Base-by-base conservation (phyloP, 1,140 invertebrate genomes). In the Ruditapes philippinarum region DNA sequence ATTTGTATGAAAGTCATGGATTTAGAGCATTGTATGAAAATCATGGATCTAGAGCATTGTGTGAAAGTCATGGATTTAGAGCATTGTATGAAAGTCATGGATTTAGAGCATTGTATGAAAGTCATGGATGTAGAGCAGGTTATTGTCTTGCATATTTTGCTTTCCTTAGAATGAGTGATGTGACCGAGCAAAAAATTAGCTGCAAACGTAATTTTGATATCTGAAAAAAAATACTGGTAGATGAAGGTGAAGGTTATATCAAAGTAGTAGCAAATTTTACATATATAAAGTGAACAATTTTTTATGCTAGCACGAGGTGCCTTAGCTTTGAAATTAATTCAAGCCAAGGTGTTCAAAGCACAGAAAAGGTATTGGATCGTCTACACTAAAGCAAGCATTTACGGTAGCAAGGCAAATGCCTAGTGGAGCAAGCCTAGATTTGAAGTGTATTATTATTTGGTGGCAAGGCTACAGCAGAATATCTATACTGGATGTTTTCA, bases 101-200 rank as follows among this genome's bases (percentile, higher is more conserved):
- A n/a, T n/a, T n/a, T n/a, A n/a, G n/a, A n/a, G n/a, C n/a, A n/a
- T n/a, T n/a, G n/a, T n/a, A n/a, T n/a, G n/a, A n/a, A n/a, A n/a
- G n/a, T n/a, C n/a, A n/a, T n/a, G n/a, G n/a, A n/a, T n/a, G n/a
- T n/a, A n/a, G n/a, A n/a, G 68, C 90, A 38, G 87, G 42, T 40
- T 91, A 51, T 68, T 57, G 12, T 12, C 28, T 82, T 33, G 76
- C 90, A 25, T 91, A 81, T 78, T 86, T 82, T 76, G 90, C 51
- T 0, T 86, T 91, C 25, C 78, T 91, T 19, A 9, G 90, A 40
- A 68, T 91, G 0, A 80, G 81, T 12, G 90, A 91, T 25, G 22
- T 91, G 12, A 74, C 83, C 81, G 33, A 89, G 11, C 4, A 19
- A 40, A 33, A 65, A 74, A 42, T n/a, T 7, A 25, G 14, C 17